These are phyloP conservation scores for Mnemiopsis leidyi DNA, from an alignment of 37 sponge, comb jelly and placozoan genomes.

Conservation along the genomic window DNA sequence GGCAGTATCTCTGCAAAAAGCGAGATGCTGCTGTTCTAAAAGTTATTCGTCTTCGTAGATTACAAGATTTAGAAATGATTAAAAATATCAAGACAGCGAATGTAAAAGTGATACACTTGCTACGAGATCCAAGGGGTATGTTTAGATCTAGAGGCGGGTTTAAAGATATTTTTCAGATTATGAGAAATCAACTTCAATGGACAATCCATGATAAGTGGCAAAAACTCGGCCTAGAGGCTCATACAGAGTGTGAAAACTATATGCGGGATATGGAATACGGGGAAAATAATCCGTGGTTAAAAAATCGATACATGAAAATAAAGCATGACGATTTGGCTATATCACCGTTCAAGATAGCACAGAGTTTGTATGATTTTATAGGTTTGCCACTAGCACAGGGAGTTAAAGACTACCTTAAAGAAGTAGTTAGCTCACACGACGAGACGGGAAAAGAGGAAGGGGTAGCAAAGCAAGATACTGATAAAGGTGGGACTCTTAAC, in stretches of 20 bases:
- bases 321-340: neutral
- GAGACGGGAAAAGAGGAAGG: neutral
- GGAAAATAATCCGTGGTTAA: neutral
- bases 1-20: slow-evolving; percentile 7
- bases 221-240: neutral
- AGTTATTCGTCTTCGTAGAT: neutral
- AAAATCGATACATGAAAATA: neutral
- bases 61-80: slow-evolving; percentile 26
- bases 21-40: slow-evolving; percentile 3
- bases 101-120: slow-evolving; percentile 18
- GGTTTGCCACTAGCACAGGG: neutral
- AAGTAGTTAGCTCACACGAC: neutral
- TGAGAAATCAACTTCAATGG: neutral
- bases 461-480: neutral
- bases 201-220: neutral
- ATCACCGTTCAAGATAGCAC: neutral
- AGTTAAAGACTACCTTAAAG: neutral
- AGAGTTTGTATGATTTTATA: neutral
- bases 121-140: slow-evolving; percentile 16
- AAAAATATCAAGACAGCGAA: neutral
- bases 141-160: slow-evolving; percentile 7
- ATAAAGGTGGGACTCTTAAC: neutral
- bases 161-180: slow-evolving; percentile 5
- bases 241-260: slow-evolving; percentile 9
- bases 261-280: neutral